phyloP scores from a whole-genome alignment of 2,888 invertebrate species.

The Drosophila trichaetosa region DNA sequence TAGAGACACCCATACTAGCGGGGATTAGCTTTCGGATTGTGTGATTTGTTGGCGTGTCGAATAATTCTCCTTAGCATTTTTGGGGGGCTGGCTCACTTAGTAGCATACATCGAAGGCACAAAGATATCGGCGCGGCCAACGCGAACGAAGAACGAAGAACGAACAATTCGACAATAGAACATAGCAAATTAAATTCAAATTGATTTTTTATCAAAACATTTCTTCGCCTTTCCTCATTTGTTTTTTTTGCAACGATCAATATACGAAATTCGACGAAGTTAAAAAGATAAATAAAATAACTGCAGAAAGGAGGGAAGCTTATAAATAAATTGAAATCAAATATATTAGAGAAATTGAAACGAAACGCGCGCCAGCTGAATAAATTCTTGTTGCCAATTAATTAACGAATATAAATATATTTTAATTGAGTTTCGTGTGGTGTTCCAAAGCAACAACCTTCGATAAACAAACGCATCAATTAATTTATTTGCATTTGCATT shows the following conservation, averaged over 20 bases:
- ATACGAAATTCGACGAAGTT: constrained; percentile 32
- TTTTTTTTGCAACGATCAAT: constrained; percentile 35
- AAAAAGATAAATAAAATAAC: constrained; percentile 4
- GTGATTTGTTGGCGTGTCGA: constrained; percentile 37
- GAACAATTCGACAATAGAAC: constrained; percentile 69
- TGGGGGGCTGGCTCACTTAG: constrained; percentile 62
- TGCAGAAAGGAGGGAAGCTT: constrained; percentile 10
- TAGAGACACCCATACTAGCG: constrained; percentile 32
- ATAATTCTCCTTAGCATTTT: constrained; percentile 55
- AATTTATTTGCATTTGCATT: constrained; percentile 49
- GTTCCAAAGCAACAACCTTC: constrained; percentile 47
- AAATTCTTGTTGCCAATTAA: constrained; percentile 46
- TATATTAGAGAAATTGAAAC: constrained; percentile 49
- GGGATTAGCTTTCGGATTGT: constrained; percentile 48
- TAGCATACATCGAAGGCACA: constrained; percentile 78
- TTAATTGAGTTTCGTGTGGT: constrained; percentile 46
- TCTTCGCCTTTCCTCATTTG: background rate
- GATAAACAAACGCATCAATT: constrained; percentile 52
- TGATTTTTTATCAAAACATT: constrained; percentile 11
- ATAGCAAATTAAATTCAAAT: constrained; percentile 56
- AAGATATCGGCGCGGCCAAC: constrained; percentile 78
- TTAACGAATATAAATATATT: constrained; percentile 22
- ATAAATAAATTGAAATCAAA: constrained; percentile 1
- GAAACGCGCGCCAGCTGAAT: constrained; percentile 61
- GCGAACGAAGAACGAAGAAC: constrained; percentile 75